These are phyloP conservation scores for Paedocypris micromegethes DNA, from an alignment of 2,797 vertebrate genomes.

Conservation along the genomic window DNA sequence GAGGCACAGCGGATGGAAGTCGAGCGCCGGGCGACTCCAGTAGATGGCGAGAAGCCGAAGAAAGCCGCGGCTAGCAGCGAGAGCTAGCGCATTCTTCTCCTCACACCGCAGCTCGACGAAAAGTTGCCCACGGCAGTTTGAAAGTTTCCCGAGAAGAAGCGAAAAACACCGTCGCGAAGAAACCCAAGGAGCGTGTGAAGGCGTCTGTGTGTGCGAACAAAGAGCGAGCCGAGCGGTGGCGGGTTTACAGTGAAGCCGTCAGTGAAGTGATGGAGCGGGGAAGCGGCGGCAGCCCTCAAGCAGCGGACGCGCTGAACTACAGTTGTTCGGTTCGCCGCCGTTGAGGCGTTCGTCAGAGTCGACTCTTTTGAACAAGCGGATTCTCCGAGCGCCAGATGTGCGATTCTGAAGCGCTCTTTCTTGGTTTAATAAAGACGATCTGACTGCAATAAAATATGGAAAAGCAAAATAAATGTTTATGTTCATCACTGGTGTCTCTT, in stretches of 20 bases:
- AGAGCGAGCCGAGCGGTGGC: conserved; percentile 26
- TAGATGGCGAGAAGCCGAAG: conserved; percentile 19
- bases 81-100: conserved; percentile 53
- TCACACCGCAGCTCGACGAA: conserved; percentile 43
- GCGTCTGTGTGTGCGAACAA: neutral
- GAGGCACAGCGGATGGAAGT: conserved; percentile 19
- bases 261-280: conserved; percentile 20
- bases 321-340: conserved; percentile 2
- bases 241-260: conserved; percentile 18
- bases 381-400: neutral
- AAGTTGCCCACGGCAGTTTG: conserved; percentile 48
- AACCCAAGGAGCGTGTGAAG: neutral
- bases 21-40: conserved; percentile 1
- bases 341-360: neutral
- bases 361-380: conserved; percentile 2
- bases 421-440: too few relatives aligned
- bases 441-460: too few relatives aligned
- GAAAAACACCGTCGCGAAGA: conserved; percentile 14
- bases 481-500: too few relatives aligned
- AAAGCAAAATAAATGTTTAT: too few relatives aligned
- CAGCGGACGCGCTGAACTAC: conserved; percentile 14
- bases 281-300: neutral
- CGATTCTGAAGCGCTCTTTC: neutral
- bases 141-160: conserved; percentile 16
- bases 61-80: conserved; percentile 43